Evolutionary conservation across 2,888 invertebrate species (phyloP).

Genomic region (Acanthosoma haemorrhoidale): DNA sequence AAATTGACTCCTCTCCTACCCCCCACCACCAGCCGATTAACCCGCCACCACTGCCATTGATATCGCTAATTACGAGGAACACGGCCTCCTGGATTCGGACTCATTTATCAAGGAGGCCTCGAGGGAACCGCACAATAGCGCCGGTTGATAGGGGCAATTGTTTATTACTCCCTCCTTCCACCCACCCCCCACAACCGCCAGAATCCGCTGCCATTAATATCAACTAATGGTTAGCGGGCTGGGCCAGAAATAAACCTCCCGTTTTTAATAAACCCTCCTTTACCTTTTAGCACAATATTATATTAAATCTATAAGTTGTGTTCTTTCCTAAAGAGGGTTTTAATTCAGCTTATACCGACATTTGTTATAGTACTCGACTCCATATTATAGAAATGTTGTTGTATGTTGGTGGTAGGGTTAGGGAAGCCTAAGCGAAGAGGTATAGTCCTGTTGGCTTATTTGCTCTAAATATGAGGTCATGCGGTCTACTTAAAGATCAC

Average conservation of each 20-base stretch:
- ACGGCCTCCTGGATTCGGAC: slow-evolving; percentile 3
- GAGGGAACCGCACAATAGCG: slow-evolving; percentile 6
- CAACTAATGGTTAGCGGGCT: slow-evolving; percentile 8
- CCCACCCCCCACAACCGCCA: not conserved
- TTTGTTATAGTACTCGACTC: too few species aligned
- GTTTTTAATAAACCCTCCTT: not conserved
- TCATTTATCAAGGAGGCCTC: slow-evolving; percentile 23
- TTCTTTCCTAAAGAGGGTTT: too few species aligned
- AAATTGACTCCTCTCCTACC: not conserved
- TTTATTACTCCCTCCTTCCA: not conserved
- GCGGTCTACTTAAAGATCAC: too few species aligned
- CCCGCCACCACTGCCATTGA: not conserved
- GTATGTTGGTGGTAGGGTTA: too few species aligned
- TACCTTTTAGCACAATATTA: too few species aligned
- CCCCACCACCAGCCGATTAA: slow-evolving; percentile 1
- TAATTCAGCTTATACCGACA: too few species aligned
- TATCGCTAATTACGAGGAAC: slow-evolving; percentile 23
- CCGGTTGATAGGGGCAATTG: slow-evolving; percentile 11
- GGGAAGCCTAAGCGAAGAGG: too few species aligned
- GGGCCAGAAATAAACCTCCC: too few species aligned
- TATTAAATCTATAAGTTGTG: too few species aligned
- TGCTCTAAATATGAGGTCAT: too few species aligned
- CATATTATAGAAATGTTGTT: too few species aligned
- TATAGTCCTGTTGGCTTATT: too few species aligned
- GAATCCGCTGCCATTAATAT: slow-evolving; percentile 12